Conservation (phyloP, 2,797 vertebrate genomes). For the Sebastes glaucus region DNA sequence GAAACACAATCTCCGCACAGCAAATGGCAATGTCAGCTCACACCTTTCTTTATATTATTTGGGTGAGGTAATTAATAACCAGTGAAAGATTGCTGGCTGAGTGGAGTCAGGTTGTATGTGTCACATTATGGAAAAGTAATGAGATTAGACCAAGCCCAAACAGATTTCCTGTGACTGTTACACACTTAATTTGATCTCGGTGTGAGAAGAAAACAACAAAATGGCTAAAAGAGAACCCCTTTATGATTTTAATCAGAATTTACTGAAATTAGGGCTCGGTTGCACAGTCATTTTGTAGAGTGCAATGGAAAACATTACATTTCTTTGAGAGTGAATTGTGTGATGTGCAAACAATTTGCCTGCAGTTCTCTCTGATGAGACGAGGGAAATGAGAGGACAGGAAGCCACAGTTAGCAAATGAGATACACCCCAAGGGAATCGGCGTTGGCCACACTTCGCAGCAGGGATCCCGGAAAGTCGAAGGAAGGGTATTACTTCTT, state of each 20-base stretch:
- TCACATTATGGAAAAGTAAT: slow-evolving; percentile 3
- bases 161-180: background rate
- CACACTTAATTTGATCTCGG: background rate
- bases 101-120: slow-evolving; percentile 8
- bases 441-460: background rate
- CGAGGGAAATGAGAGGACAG: slow-evolving; percentile 40
- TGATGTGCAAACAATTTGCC: slow-evolving; percentile 46
- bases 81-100: slow-evolving; percentile 31
- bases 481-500: slow-evolving; percentile 30
- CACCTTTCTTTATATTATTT: slow-evolving; percentile 48
- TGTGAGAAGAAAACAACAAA: background rate
- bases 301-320: background rate
- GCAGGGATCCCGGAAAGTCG: slow-evolving; percentile 26
- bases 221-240: background rate
- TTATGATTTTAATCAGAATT: slow-evolving; percentile 10
- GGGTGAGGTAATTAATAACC: slow-evolving; percentile 56
- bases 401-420: slow-evolving; percentile 40
- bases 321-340: slow-evolving; percentile 31
- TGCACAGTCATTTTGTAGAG: slow-evolving; percentile 16
- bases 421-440: slow-evolving; percentile 40
- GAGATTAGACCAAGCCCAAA: slow-evolving; percentile 6
- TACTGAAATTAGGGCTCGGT: background rate
- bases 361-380: slow-evolving; percentile 39
- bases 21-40: slow-evolving; percentile 31
- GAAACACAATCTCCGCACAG: slow-evolving; percentile 59